Evolutionary conservation across 2,888 invertebrate species (phyloP), one percentile per base, ranked within the genome.

Genomic region (Icerya purchasi): DNA sequence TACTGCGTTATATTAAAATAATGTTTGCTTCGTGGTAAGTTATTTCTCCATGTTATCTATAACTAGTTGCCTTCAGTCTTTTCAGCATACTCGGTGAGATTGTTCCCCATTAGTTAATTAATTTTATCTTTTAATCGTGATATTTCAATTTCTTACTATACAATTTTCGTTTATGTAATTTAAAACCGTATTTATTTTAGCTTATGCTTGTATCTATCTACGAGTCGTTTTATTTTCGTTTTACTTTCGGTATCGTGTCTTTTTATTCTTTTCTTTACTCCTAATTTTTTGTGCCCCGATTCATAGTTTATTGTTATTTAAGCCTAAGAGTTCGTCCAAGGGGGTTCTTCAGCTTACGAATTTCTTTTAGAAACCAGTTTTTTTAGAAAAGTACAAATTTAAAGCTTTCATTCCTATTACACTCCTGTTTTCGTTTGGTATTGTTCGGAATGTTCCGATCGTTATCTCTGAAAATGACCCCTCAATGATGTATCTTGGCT

Each of bases 231-330:
- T 14, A 14, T n/a, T 51, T 51, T 51, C 20, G 49, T 51, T n/a
- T 51, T 51, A 20, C 51, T 14, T 51, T 19, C 51, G 18, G n/a
- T 51, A 2, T 5, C 20, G 51, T 51, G 51, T 51, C 19, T 51
- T 51, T n/a, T 19, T 14, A 14, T 49, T 49, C 20, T 51, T 70
- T 65, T 69, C 71, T 60, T 5, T 14, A 51, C 20, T 5, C 18
- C 3, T 51, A 5, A 19, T 51, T 51, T 14, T 2, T 51, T 51
- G n/a, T 51, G 18, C 20, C 18, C 51, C n/a, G 3, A 20, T 51
- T 20, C 49, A n/a, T 14, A 20, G 51, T 51, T 51, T 19, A 51
- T 20, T 20, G n/a, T 3, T 51, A 49, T 49, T 49, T 14, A 8
- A 14, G 8, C 8, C 49, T 14, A 8, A 8, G 8, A 14, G 10